phyloP scores from a whole-genome alignment of 1,140 invertebrate genomes.

The Neodiprion pinetum region DNA sequence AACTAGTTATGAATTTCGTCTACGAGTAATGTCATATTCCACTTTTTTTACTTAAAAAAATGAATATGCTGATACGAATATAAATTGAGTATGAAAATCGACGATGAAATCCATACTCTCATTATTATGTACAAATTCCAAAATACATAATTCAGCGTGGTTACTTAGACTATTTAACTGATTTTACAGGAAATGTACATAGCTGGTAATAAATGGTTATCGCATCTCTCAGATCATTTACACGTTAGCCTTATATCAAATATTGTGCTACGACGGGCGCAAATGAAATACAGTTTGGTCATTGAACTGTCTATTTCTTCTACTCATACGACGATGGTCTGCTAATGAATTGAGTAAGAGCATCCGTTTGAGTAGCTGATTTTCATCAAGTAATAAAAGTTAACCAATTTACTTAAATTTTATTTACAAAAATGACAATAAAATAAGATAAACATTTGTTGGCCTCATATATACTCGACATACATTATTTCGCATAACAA shows the following conservation, averaged over 20 bases:
- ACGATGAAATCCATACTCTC: conserved; percentile 10
- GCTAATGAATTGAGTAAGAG: conserved; percentile 17
- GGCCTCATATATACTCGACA: conserved; percentile 1
- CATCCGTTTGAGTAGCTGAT: neutral
- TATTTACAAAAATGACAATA: conserved; percentile 20
- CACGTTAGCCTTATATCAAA: conserved; percentile 28
- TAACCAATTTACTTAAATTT: conserved; percentile 32
- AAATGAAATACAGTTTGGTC: conserved; percentile 48
- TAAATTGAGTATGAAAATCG: neutral
- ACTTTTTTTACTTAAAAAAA: conserved; percentile 6
- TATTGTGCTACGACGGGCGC: conserved; percentile 38
- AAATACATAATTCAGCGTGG: conserved; percentile 52
- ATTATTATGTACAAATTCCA: conserved; percentile 52
- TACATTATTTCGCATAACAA: conserved; percentile 17
- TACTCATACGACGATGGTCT: conserved; percentile 27
- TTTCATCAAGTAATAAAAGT: conserved; percentile 32
- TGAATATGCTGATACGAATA: neutral
- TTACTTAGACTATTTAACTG: conserved; percentile 43
- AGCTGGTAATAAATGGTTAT: conserved; percentile 37
- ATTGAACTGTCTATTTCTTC: conserved; percentile 42
- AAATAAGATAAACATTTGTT: conserved; percentile 10
- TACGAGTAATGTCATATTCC: neutral
- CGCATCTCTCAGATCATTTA: conserved; percentile 25
- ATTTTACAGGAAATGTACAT: conserved; percentile 58
- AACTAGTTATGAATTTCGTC: neutral